phyloP scores from a whole-genome alignment of 2,888 invertebrate genomes.

The Nebria brevicollis region DNA sequence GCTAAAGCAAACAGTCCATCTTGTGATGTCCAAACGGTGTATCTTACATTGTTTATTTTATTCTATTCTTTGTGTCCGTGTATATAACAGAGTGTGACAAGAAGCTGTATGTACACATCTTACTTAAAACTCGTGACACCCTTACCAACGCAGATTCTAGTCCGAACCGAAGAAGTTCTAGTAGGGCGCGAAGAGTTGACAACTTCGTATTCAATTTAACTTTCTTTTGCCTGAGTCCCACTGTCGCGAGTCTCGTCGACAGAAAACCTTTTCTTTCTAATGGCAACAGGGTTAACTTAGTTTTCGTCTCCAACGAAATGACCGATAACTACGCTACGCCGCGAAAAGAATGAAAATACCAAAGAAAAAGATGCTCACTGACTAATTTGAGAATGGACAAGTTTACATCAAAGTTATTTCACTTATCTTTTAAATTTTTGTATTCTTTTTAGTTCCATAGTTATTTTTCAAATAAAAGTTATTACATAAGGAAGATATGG shows the following conservation, averaged over 20 bases:
- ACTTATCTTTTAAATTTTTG: background rate
- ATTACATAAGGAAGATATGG: no score
- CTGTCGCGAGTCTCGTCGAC: conserved; percentile 3
- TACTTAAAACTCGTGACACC: background rate
- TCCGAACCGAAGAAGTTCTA: background rate
- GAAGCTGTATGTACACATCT: background rate
- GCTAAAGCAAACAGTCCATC: background rate
- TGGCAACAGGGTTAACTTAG: conserved; percentile 22
- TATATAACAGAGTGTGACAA: background rate
- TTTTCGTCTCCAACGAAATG: background rate
- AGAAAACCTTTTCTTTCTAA: conserved; percentile 5
- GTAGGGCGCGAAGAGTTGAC: background rate
- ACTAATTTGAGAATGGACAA: background rate
- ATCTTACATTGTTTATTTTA: background rate
- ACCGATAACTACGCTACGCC: background rate
- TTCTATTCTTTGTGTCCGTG: background rate
- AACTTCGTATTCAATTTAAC: conserved; percentile 40
- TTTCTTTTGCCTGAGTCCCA: conserved; percentile 32
- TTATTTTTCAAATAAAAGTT: background rate
- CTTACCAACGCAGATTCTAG: background rate
- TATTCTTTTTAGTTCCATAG: background rate
- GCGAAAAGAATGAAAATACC: background rate
- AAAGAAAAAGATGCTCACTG: background rate
- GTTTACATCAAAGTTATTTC: background rate
- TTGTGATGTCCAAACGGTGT: background rate